These are phyloP conservation scores for Lasioglossum vierecki DNA, from an alignment of 2,888 invertebrate species.

Conservation along the genomic window DNA sequence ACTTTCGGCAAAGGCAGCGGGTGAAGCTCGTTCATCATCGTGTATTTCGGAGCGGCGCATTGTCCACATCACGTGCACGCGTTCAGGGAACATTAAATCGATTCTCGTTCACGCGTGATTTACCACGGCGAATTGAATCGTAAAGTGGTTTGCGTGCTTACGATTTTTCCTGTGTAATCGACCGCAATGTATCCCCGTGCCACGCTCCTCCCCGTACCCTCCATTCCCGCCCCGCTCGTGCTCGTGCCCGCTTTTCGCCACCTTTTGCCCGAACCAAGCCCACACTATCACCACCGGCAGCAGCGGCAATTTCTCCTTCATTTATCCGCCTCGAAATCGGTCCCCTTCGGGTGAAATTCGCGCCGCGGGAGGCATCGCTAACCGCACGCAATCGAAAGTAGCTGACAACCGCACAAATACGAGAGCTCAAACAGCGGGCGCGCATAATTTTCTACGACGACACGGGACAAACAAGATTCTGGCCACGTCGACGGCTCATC, in stretches of 20 bases:
- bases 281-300: not conserved
- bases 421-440: slow-evolving; percentile 49
- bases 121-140: slow-evolving; percentile 59
- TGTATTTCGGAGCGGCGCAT: slow-evolving; percentile 49
- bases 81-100: slow-evolving; percentile 52
- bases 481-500: slow-evolving; percentile 22
- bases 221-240: too few relatives aligned
- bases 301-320: not conserved
- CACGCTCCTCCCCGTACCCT: not conserved
- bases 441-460: slow-evolving; percentile 57
- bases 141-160: slow-evolving; percentile 44
- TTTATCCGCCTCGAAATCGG: slow-evolving; percentile 14
- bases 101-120: slow-evolving; percentile 61
- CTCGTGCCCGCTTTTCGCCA: not conserved
- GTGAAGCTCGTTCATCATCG: slow-evolving; percentile 56
- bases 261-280: not conserved
- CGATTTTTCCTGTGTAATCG: slow-evolving; percentile 51
- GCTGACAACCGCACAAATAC: slow-evolving; percentile 50
- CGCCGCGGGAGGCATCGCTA: slow-evolving; percentile 7
- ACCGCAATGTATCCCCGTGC: not conserved
- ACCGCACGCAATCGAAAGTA: slow-evolving; percentile 54
- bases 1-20: slow-evolving; percentile 27
- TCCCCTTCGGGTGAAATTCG: slow-evolving; percentile 26
- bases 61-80: slow-evolving; percentile 59
- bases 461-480: slow-evolving; percentile 51